phyloP scores from a whole-genome alignment of 1,140 invertebrate species.

The Tetramorium parvispinum region DNA sequence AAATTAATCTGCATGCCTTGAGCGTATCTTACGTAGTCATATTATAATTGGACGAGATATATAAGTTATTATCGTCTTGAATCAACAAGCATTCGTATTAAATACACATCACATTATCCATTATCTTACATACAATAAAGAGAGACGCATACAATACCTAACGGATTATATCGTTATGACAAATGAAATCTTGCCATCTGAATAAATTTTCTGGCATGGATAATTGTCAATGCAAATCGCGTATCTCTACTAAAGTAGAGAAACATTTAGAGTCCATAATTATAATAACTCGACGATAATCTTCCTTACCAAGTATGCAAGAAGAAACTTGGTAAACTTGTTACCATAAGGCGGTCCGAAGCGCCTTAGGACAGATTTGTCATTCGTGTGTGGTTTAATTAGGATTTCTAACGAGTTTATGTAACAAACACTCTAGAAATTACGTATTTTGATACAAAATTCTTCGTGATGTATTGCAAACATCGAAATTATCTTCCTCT shows the following conservation, averaged over 20 bases:
- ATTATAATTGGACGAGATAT: slow-evolving; percentile 15
- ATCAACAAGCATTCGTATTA: background rate
- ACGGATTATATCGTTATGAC: background rate
- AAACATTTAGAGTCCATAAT: slow-evolving; percentile 38
- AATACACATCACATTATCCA: background rate
- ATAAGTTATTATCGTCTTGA: background rate
- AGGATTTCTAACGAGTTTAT: slow-evolving; percentile 65
- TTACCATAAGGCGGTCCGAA: slow-evolving; percentile 54
- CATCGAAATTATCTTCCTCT: slow-evolving; percentile 5
- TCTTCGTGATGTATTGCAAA: slow-evolving; percentile 31
- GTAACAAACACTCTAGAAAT: slow-evolving; percentile 53
- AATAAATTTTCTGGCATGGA: background rate
- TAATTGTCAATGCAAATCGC: slow-evolving; percentile 19
- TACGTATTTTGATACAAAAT: slow-evolving; percentile 52
- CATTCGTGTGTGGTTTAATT: slow-evolving; percentile 69
- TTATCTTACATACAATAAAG: background rate
- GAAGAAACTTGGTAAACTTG: slow-evolving; percentile 67
- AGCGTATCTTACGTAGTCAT: background rate
- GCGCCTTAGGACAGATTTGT: slow-evolving; percentile 66
- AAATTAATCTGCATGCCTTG: slow-evolving; percentile 26
- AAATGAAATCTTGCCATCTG: background rate
- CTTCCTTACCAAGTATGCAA: slow-evolving; percentile 43
- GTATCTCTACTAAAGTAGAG: background rate
- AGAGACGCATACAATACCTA: background rate
- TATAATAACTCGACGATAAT: slow-evolving; percentile 61